Evolutionary conservation across 2,113 vertebrate genomes (phyloP), one percentile per base, ranked within the genome.

Genomic region (Oncorhynchus keta): DNA sequence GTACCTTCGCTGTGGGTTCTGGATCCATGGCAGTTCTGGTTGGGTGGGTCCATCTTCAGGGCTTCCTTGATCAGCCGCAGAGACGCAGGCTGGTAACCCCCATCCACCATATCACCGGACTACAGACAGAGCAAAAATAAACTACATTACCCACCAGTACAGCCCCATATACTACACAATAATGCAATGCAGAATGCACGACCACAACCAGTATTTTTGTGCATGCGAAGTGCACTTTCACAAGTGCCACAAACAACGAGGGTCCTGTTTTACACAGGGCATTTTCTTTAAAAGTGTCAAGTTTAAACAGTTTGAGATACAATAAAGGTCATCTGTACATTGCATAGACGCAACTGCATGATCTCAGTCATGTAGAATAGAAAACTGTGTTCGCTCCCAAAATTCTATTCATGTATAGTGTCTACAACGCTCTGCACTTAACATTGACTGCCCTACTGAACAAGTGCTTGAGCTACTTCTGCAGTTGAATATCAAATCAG

Each of bases 11-110:
- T 87, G 35, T 84, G 85, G 30, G 79, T 8, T 83, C 82, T 85
- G 70, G 87, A 86, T 76, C 71, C 76, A 51, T 82, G 83, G 61
- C 82, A 76, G 80, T 83, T 90, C 75, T 88, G 87, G 80, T 70
- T 89, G 70, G 87, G 84, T 1, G 73, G 85, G 32, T 90, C 87
- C 87, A 93, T 92, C 88, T 93, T 93, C 77, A 94, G 82, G 45
- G 92, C 93, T 72, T 94, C 93, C 75, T 93, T 92, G 80, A 94
- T 91, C 39, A 94, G 87, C 69, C 68, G 86, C 14, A 93, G 90
- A 69, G 93, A 94, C 30, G 93, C 88, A 0, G 92, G 89, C 73
- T 92, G 91, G 87, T 92, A 93, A n/a, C 86, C 82, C 78, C 85
- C 83, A 76, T 94, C 92, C 35, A 84, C 81, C 64, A 18, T 55